These are phyloP conservation scores for Drosophila rellima DNA, from an alignment of 2,888 invertebrate genomes.

Conservation along the genomic window DNA sequence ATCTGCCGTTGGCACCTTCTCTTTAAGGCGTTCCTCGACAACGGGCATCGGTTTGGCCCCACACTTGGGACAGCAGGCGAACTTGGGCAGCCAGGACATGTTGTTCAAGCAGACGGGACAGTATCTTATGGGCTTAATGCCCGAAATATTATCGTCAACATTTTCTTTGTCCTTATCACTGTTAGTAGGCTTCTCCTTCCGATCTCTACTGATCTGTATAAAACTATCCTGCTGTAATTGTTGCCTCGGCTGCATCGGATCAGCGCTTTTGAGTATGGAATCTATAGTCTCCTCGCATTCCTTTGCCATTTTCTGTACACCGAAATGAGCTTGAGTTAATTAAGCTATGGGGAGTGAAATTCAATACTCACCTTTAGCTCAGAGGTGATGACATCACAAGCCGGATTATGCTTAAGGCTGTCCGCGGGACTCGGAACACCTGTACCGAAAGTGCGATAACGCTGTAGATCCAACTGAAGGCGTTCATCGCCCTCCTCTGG, in stretches of 20 bases:
- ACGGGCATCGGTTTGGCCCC: constrained; percentile 76
- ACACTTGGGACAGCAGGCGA: constrained; percentile 84
- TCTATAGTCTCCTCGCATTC: constrained; percentile 44
- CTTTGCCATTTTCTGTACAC: constrained; percentile 47
- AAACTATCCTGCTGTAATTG: background rate
- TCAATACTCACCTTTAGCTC: constrained; percentile 62
- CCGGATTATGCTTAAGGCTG: constrained; percentile 41
- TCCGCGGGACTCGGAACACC: constrained; percentile 49
- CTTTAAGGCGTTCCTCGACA: constrained; percentile 46
- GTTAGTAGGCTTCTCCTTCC: background rate
- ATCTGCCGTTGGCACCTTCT: constrained; percentile 71
- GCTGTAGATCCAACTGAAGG: constrained; percentile 73
- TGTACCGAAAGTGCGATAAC: constrained; percentile 61
- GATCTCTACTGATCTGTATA: background rate
- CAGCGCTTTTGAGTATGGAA: background rate
- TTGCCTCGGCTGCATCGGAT: background rate
- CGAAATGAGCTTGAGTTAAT: background rate
- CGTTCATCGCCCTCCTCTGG: constrained; percentile 44
- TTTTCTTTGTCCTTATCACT: background rate
- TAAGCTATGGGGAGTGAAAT: background rate
- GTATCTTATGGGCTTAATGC: constrained; percentile 56
- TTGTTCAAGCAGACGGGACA: constrained; percentile 83
- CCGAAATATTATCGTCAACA: constrained; percentile 1
- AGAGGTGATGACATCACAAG: constrained; percentile 48
- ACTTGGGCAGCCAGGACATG: constrained; percentile 84